phyloP scores from a whole-genome alignment of 1,140 invertebrate genomes.

The Drosophila kikkawai region DNA sequence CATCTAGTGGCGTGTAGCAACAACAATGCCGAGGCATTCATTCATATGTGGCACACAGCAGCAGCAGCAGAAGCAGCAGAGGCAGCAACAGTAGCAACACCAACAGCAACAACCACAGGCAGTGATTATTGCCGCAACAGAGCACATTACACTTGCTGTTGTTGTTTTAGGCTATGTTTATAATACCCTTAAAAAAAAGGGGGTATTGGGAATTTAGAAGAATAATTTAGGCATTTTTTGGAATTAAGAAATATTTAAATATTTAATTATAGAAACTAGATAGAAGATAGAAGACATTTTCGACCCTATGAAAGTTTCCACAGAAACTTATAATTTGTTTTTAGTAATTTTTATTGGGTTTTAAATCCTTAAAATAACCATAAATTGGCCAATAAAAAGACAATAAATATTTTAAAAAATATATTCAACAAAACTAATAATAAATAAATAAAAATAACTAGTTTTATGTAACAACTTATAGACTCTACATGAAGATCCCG shows the following conservation, averaged over 20 bases:
- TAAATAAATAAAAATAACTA: background rate
- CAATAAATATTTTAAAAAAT: no score
- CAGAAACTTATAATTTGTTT: background rate
- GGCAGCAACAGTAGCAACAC: slow-evolving; percentile 37
- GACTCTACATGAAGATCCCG: background rate
- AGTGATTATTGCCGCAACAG: slow-evolving; percentile 83
- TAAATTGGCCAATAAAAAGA: no score
- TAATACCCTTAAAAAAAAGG: slow-evolving; percentile 13
- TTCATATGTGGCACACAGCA: slow-evolving; percentile 74
- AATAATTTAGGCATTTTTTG: background rate
- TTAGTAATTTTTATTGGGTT: background rate
- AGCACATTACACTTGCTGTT: slow-evolving; percentile 79
- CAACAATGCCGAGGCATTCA: slow-evolving; percentile 71
- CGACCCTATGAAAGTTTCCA: background rate
- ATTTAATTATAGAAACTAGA: background rate
- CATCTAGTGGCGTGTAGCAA: slow-evolving; percentile 77
- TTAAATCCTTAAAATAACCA: background rate
- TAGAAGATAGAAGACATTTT: background rate
- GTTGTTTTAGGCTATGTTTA: slow-evolving; percentile 67
- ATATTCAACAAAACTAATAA: background rate
- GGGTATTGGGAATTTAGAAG: background rate
- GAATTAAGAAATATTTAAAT: background rate
- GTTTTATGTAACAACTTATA: background rate
- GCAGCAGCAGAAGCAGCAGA: slow-evolving; percentile 41
- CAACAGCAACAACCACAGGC: slow-evolving; percentile 48